Conservation (phyloP, 1,140 invertebrate species). For the Penaeus indicus region DNA sequence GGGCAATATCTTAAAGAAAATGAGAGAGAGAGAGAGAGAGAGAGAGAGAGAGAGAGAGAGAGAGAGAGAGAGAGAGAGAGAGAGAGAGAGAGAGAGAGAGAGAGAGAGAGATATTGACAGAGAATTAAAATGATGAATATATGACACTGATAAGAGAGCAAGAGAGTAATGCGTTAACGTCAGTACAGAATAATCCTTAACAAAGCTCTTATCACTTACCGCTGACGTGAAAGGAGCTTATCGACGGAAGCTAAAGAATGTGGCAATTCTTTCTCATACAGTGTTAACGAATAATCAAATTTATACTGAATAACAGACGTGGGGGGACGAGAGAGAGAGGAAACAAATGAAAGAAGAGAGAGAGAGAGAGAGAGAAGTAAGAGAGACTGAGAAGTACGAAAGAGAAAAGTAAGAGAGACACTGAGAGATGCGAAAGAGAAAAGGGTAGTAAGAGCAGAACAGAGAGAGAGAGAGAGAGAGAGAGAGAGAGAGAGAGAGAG, state of each 20-base stretch:
- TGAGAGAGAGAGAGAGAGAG: conserved; percentile 39
- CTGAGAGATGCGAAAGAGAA: conserved; percentile 2
- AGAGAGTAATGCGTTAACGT: not conserved
- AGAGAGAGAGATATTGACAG: conserved; percentile 26
- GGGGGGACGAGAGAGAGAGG: not conserved
- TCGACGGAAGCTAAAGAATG: too few species aligned
- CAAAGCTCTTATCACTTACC: too few species aligned
- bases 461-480: conserved; percentile 41
- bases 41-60: conserved; percentile 5
- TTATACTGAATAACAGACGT: not conserved
- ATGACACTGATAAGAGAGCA: not conserved
- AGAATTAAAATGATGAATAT: not conserved
- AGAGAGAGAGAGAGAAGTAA: not conserved
- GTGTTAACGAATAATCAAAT: too few species aligned
- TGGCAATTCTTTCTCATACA: too few species aligned
- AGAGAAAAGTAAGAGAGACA: conserved; percentile 26
- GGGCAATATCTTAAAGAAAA: not conserved
- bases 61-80: not conserved
- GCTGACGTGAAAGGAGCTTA: too few species aligned
- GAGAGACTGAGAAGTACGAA: conserved; percentile 17
- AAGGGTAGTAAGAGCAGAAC: not conserved
- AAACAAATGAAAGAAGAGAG: not conserved
- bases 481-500: conserved; percentile 45
- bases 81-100: conserved; percentile 31
- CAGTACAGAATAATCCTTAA: not conserved